phyloP scores from a whole-genome alignment of 2,797 vertebrate species.

The Garrulus glandarius region DNA sequence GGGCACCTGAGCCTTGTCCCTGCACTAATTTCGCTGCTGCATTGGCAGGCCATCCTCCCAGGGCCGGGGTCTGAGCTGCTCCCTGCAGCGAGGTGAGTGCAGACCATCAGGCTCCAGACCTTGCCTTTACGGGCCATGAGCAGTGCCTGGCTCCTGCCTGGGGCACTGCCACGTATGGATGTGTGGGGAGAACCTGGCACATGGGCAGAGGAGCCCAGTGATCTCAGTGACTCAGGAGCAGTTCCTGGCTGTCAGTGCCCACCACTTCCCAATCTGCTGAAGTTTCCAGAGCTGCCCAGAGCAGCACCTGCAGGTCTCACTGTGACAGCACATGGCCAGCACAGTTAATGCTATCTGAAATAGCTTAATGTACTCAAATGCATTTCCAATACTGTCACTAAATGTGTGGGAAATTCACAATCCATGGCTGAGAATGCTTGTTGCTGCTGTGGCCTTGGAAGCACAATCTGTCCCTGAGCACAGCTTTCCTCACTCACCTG shows the following conservation, averaged over 20 bases:
- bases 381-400: not conserved
- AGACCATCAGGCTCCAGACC: accelerated
- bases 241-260: not conserved
- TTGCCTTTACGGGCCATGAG: too few relatives aligned
- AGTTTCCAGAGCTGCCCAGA: not conserved
- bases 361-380: not conserved
- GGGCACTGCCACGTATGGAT: accelerated
- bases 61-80: not conserved
- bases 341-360: not conserved
- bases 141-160: not conserved
- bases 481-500: not conserved
- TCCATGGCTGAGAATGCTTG: not conserved
- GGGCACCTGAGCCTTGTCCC: not conserved
- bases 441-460: not conserved
- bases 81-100: not conserved
- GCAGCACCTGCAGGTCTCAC: not conserved
- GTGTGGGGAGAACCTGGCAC: not conserved
- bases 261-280: not conserved
- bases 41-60: accelerated
- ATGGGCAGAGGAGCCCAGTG: not conserved
- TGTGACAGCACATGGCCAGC: not conserved
- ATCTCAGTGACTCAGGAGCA: not conserved
- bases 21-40: not conserved
- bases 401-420: not conserved
- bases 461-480: not conserved